phyloP scores from a whole-genome alignment of 2,113 vertebrate species.

The Marcusenius ussheri region DNA sequence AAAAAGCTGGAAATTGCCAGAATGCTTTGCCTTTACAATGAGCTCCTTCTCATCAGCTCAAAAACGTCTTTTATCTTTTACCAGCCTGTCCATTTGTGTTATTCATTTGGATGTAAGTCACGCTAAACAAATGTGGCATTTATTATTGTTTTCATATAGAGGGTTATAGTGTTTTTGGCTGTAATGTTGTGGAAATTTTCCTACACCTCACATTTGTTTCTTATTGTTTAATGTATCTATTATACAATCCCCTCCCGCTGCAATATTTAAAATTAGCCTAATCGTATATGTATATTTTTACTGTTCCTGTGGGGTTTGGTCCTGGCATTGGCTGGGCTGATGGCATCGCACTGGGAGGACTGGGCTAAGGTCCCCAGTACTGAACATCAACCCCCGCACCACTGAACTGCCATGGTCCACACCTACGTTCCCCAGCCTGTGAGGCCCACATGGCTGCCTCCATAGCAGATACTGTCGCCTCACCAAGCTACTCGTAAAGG shows the following conservation, averaged over 20 bases:
- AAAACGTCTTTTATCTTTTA: not conserved
- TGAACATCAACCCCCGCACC: not conserved
- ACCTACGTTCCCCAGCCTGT: not conserved
- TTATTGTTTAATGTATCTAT: not conserved
- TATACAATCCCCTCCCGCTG: not conserved
- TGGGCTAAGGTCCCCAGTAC: not conserved
- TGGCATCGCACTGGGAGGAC: not conserved
- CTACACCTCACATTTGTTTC: not conserved
- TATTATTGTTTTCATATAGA: not conserved
- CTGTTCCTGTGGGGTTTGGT: not conserved
- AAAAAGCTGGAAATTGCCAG: slow-evolving; percentile 3
- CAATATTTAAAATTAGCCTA: not conserved
- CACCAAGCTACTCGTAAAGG: slow-evolving; percentile 39
- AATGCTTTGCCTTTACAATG: not conserved
- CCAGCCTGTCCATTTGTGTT: not conserved
- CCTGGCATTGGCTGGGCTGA: not conserved
- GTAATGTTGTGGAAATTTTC: not conserved
- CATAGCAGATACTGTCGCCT: slow-evolving; percentile 22
- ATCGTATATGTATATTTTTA: not conserved
- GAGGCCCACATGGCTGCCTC: not conserved
- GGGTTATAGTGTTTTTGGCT: not conserved
- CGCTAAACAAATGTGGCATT: not conserved
- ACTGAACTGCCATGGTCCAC: not conserved
- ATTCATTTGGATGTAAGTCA: not conserved
- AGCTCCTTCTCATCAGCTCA: not conserved